These are phyloP conservation scores for Lacanobia wlatinum DNA, from an alignment of 2,888 invertebrate species.

Conservation along the genomic window DNA sequence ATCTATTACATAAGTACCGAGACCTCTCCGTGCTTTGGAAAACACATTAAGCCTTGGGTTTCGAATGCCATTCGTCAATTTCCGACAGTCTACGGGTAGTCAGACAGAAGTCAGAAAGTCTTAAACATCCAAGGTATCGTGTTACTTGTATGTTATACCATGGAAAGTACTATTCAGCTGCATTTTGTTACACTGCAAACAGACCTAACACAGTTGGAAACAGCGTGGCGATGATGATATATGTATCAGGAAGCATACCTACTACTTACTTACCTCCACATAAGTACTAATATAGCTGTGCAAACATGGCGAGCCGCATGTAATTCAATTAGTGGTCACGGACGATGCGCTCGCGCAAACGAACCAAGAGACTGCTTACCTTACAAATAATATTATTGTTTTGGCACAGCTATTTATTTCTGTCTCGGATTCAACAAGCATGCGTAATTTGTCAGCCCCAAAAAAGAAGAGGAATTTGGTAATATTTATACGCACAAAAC, in stretches of 20 bases:
- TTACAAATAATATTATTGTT: slow-evolving; percentile 5
- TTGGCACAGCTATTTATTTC: slow-evolving; percentile 20
- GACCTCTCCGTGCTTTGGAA: too few species aligned
- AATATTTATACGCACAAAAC: too few species aligned
- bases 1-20: too few species aligned
- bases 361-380: slow-evolving; percentile 16
- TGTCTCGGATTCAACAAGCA: slow-evolving; percentile 1
- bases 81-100: too few species aligned
- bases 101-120: too few species aligned
- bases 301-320: slow-evolving; percentile 25
- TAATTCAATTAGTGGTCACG: slow-evolving; percentile 22
- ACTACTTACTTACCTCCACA: background rate
- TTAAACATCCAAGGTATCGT: background rate
- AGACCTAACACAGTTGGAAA: background rate
- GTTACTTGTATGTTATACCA: background rate
- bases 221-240: background rate
- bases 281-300: slow-evolving; percentile 8
- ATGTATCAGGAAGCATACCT: background rate
- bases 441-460: background rate
- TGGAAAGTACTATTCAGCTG: background rate
- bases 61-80: too few species aligned
- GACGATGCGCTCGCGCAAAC: slow-evolving; percentile 42
- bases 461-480: background rate
- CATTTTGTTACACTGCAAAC: background rate
- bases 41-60: too few species aligned